phyloP scores from a whole-genome alignment of 2,888 invertebrate species.

The Pyralis farinalis region DNA sequence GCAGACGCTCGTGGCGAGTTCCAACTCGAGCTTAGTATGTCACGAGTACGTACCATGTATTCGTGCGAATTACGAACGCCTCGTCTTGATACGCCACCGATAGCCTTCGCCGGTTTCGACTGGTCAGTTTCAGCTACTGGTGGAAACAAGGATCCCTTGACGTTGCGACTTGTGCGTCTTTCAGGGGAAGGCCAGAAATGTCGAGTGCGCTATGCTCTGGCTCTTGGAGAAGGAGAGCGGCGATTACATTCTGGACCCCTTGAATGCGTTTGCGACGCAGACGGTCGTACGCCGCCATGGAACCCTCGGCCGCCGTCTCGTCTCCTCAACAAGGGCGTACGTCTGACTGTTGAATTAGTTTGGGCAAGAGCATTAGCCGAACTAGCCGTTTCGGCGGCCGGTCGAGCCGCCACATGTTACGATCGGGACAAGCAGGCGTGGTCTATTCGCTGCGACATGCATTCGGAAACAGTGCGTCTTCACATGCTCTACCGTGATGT shows the following conservation, averaged over 20 bases:
- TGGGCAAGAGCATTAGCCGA: conserved; percentile 84
- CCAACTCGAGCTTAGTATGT: conserved; percentile 88
- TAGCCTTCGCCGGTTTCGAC: conserved; percentile 90
- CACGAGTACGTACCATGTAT: conserved; percentile 87
- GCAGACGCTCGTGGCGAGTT: conserved; percentile 91
- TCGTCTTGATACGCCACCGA: conserved; percentile 76
- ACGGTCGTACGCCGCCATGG: conserved; percentile 87
- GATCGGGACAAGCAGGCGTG: conserved; percentile 91
- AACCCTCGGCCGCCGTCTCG: conserved; percentile 83
- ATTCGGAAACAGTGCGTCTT: conserved; percentile 87
- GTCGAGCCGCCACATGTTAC: conserved; percentile 84
- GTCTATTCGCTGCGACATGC: conserved; percentile 88
- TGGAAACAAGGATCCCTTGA: conserved; percentile 76
- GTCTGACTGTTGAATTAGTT: conserved; percentile 86
- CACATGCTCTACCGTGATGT: conserved; percentile 89
- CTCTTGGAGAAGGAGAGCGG: conserved; percentile 85
- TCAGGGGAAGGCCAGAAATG: conserved; percentile 92
- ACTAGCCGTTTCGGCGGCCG: conserved; percentile 77
- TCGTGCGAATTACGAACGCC: conserved; percentile 86
- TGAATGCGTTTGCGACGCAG: conserved; percentile 86
- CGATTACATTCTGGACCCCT: conserved; percentile 85
- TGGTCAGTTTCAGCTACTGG: conserved; percentile 87
- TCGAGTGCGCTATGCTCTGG: conserved; percentile 86
- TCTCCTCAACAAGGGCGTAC: conserved; percentile 83
- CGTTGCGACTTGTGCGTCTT: conserved; percentile 84